Conservation (phyloP, 1,140 invertebrate genomes). For the Triops longicaudatus region DNA sequence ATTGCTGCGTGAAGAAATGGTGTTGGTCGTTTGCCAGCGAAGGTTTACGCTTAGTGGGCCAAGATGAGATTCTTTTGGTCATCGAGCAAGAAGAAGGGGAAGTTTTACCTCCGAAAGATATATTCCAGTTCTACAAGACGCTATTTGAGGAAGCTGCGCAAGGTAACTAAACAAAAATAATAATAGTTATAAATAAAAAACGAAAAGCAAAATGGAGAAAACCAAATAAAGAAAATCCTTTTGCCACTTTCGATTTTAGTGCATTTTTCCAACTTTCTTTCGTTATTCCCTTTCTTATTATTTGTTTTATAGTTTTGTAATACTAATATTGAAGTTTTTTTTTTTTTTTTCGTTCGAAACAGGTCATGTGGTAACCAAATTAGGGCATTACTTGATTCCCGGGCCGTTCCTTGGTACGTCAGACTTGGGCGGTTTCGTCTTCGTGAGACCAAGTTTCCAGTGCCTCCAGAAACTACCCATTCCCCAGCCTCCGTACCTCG, state of each 20-base stretch:
- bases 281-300: too few species aligned
- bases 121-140: slow-evolving; percentile 65
- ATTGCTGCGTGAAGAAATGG: slow-evolving; percentile 67
- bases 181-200: too few species aligned
- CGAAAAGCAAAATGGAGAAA: too few species aligned
- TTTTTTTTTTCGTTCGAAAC: background rate
- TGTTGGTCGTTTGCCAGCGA: slow-evolving; percentile 74
- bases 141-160: slow-evolving; percentile 68
- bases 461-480: slow-evolving; percentile 67
- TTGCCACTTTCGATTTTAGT: too few species aligned
- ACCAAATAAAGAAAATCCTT: too few species aligned
- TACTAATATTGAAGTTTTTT: too few species aligned
- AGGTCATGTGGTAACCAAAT: slow-evolving; percentile 17
- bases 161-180: slow-evolving; percentile 43
- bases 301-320: background rate
- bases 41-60: slow-evolving; percentile 70
- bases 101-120: slow-evolving; percentile 56
- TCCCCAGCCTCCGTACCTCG: slow-evolving; percentile 65
- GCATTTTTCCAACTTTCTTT: too few species aligned
- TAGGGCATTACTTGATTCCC: slow-evolving; percentile 25
- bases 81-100: slow-evolving; percentile 52
- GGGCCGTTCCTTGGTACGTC: slow-evolving; percentile 36
- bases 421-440: slow-evolving; percentile 76
- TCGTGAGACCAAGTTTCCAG: slow-evolving; percentile 70
- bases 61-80: slow-evolving; percentile 75